Evolutionary conservation across 2,797 vertebrate species (phyloP).

Genomic region (Xiphorhynchus erythropygius): DNA sequence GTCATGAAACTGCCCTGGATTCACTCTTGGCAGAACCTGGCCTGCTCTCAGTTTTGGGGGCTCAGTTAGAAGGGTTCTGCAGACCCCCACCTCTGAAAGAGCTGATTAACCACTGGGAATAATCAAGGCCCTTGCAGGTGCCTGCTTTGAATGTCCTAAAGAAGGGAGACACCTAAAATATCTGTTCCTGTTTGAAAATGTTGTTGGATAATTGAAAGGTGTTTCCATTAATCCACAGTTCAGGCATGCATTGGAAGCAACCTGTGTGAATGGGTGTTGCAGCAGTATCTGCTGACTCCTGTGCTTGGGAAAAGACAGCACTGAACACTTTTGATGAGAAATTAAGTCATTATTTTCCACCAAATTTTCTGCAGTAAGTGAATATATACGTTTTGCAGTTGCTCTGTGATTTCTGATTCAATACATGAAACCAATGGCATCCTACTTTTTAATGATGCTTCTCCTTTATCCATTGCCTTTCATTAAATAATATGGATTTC

Average conservation of each 20-base stretch:
- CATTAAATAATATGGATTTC: background rate
- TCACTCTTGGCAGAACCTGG: fast-evolving
- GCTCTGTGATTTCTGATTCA: background rate
- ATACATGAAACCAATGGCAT: background rate
- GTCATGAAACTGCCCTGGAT: fast-evolving
- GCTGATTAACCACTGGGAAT: background rate
- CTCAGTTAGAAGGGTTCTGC: background rate
- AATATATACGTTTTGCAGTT: background rate
- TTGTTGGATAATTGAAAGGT: background rate
- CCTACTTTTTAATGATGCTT: background rate
- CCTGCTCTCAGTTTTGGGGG: background rate
- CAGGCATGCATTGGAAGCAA: background rate
- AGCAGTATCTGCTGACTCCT: background rate
- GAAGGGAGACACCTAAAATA: background rate
- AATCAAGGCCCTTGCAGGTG: background rate
- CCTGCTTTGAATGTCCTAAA: background rate
- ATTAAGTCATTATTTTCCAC: background rate
- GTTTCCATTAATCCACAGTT: background rate
- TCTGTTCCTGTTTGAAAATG: background rate
- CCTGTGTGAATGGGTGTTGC: background rate
- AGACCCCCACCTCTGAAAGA: background rate
- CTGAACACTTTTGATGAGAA: background rate
- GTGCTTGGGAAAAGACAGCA: background rate
- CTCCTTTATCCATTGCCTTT: background rate
- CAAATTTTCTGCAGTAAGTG: background rate